Conservation (phyloP, 2,888 invertebrate species). For the Leucania comma region DNA sequence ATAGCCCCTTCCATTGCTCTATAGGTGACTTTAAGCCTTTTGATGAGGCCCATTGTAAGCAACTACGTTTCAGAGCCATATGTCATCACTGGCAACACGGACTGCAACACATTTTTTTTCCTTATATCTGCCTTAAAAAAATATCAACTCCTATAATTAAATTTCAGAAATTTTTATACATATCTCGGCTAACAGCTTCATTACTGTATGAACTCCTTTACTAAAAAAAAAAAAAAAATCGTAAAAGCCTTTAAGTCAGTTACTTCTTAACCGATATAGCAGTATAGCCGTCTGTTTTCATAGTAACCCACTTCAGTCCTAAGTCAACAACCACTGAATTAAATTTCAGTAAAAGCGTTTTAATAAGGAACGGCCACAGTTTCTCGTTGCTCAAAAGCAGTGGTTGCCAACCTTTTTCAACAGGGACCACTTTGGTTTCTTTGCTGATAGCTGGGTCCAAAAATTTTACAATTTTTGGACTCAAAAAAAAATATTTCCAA, state of each 20-base stretch:
- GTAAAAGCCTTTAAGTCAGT: constrained; percentile 20
- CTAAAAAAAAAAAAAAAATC: constrained; percentile 5
- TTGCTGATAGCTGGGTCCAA: no score
- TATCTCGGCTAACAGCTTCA: background rate
- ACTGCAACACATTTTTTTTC: no score
- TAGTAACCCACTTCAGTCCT: constrained; percentile 48
- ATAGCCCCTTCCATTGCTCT: no score
- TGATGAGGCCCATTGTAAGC: no score
- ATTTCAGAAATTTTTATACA: background rate
- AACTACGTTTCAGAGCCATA: no score
- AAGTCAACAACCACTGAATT: constrained; percentile 52
- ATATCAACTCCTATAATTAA: background rate
- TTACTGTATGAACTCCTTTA: background rate
- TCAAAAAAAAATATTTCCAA: no score
- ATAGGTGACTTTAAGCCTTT: no score
- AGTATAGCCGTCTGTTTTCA: constrained; percentile 19
- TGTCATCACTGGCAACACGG: no score
- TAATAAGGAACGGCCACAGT: constrained; percentile 34
- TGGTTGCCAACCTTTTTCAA: no score
- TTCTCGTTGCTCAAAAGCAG: constrained; percentile 5
- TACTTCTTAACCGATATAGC: constrained; percentile 25
- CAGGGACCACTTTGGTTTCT: no score
- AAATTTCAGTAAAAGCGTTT: constrained; percentile 50
- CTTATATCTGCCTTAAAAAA: background rate
- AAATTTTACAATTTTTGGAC: no score